Evolutionary conservation across 2,888 invertebrate genomes (phyloP), one percentile per base, ranked within the genome.

Genomic region (Apeira syringaria): DNA sequence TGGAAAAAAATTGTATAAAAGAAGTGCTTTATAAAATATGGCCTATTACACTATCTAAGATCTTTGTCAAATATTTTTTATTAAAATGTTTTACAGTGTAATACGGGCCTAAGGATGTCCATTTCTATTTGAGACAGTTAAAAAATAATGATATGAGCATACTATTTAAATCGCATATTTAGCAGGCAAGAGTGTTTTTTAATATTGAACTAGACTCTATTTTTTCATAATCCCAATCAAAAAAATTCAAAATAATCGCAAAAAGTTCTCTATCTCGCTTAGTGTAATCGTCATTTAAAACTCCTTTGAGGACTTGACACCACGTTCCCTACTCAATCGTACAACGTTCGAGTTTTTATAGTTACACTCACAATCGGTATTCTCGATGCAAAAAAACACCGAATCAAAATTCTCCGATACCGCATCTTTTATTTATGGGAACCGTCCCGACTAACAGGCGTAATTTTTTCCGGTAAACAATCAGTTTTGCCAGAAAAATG

Each of bases 381-480:
- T 65, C 67, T 42, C 42, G 22, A 8, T 13, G 34, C 76, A 86
- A 88, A 89, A n/a, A 87, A 85, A 53, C 18, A 75, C 74, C 84
- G 81, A 87, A 89, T 88, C 88, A 87, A 88, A 87, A 89, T 88
- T 87, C 88, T 74, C 74, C 61, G 59, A 64, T 67, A 69, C 61
- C 69, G 46, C 81, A 88, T 89, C 84, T 88, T 87, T 89, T 88
- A 89, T 89, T 87, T 86, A 89, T 88, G 60, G 68, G 59, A 67
- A 60, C 69, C 77, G 77, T 74, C 80, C 76, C 81, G 78, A 71
- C 83, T 87, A 87, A 88, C 88, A 86, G 87, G 73, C 83, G 86
- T 87, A 84, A 88, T 89, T 89, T 89, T 89, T 88, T 88, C 88
- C 88, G 80, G 76, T 82, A 89, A 88, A 89, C 88, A 89, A 88